phyloP scores from a whole-genome alignment of 1,140 invertebrate genomes.

The Drosophila tristis region DNA sequence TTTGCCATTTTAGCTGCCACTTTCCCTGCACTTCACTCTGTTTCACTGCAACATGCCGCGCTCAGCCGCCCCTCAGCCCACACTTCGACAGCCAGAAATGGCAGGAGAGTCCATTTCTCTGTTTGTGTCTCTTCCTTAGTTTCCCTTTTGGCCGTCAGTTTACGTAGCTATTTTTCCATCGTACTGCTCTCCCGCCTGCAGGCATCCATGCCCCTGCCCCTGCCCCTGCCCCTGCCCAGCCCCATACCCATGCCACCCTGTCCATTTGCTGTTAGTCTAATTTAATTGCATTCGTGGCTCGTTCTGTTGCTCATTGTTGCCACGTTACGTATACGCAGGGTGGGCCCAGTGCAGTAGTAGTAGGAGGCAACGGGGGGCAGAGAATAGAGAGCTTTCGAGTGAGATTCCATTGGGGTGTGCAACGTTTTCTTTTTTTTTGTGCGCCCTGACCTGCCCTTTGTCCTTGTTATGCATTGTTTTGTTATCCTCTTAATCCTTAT shows the following conservation, averaged over 20 bases:
- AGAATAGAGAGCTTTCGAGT: neutral
- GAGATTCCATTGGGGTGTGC: slow-evolving; percentile 45
- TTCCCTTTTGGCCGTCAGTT: slow-evolving; percentile 42
- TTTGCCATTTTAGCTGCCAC: slow-evolving; percentile 49
- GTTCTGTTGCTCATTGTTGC: slow-evolving; percentile 17
- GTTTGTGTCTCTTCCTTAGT: slow-evolving; percentile 9
- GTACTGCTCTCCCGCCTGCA: neutral
- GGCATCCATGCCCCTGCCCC: neutral
- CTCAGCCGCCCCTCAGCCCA: neutral
- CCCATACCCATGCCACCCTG: slow-evolving; percentile 1
- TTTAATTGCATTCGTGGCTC: slow-evolving; percentile 64
- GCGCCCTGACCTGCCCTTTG: slow-evolving; percentile 28
- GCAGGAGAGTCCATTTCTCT: slow-evolving; percentile 1
- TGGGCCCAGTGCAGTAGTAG: neutral
- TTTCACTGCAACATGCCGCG: slow-evolving; percentile 1
- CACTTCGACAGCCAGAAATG: slow-evolving; percentile 11
- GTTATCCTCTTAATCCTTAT: slow-evolving; percentile 64
- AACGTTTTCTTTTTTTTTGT: slow-evolving; percentile 9
- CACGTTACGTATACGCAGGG: slow-evolving; percentile 39
- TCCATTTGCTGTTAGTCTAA: slow-evolving; percentile 58
- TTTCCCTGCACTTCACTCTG: slow-evolving; percentile 40
- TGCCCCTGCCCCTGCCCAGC: neutral
- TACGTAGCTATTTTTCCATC: slow-evolving; percentile 23
- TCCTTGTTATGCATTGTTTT: slow-evolving; percentile 50
- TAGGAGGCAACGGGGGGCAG: slow-evolving; percentile 1